A percentile compares a stretch with the other conserved stretches of the same genome.
phyloP scores from a whole-genome alignment of 2,888 invertebrate species.

The Eledona agricola region DNA sequence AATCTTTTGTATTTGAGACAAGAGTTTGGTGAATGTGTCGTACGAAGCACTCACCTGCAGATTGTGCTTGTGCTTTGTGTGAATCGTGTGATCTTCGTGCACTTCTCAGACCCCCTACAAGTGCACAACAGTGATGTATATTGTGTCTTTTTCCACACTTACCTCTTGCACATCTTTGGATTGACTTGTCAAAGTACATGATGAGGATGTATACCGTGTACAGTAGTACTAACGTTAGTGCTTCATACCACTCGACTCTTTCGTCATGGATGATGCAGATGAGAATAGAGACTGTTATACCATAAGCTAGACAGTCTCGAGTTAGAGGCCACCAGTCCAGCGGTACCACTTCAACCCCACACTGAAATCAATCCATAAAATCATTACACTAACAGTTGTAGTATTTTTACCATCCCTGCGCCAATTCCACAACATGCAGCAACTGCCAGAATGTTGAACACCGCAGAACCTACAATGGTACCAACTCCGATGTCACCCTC shows the following conservation, averaged over 20 bases:
- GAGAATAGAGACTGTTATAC: constrained; percentile 76
- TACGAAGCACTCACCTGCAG: constrained; percentile 50
- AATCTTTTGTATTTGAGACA: constrained; percentile 13
- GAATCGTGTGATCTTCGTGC: constrained; percentile 42
- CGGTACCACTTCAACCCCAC: constrained; percentile 69
- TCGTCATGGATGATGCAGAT: constrained; percentile 79
- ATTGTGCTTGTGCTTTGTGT: constrained; percentile 39
- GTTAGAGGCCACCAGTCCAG: constrained; percentile 84
- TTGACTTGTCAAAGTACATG: constrained; percentile 77
- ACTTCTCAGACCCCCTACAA: constrained; percentile 64
- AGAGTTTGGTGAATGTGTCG: constrained; percentile 2
- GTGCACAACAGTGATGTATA: not conserved
- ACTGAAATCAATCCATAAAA: constrained; percentile 49
- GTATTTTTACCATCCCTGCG: constrained; percentile 67
- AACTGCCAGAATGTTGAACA: constrained; percentile 81
- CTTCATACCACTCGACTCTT: constrained; percentile 83
- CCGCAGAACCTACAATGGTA: constrained; percentile 81
- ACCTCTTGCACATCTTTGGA: constrained; percentile 83
- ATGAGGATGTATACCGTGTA: constrained; percentile 79
- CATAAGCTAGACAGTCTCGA: constrained; percentile 79
- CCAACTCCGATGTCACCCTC: constrained; percentile 82
- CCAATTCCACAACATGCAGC: constrained; percentile 79
- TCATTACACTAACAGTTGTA: constrained; percentile 2
- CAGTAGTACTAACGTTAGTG: constrained; percentile 73
- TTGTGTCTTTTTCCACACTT: constrained; percentile 42